Evolutionary conservation across 2,797 vertebrate genomes (phyloP).

Genomic region (Emys orbicularis): DNA sequence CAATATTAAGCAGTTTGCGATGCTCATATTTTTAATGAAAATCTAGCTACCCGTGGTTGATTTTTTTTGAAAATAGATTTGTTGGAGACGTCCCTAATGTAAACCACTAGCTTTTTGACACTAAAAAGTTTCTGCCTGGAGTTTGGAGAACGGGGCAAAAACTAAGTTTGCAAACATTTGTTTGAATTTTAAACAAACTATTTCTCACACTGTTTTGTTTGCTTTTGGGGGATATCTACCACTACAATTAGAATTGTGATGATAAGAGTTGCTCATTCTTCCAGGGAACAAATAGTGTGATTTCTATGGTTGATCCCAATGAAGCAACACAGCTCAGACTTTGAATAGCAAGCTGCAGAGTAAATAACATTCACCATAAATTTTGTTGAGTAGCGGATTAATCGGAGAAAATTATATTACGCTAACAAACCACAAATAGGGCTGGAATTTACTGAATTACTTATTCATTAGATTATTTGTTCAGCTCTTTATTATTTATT

Average conservation of each 20-base stretch:
- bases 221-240: neutral
- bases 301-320: neutral
- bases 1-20: constrained; percentile 8
- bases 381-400: neutral
- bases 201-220: neutral
- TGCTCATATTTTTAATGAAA: constrained; percentile 50
- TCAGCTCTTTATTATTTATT: neutral
- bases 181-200: neutral
- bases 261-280: neutral
- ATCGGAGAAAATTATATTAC: neutral
- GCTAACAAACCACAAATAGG: neutral
- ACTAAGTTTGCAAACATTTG: neutral
- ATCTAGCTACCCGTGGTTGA: neutral
- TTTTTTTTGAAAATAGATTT: constrained; percentile 16
- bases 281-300: neutral
- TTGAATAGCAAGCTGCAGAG: neutral
- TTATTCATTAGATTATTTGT: neutral
- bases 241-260: neutral
- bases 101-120: constrained; percentile 19
- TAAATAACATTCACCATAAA: neutral
- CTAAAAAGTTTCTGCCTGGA: neutral
- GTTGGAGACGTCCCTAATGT: neutral
- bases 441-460: neutral
- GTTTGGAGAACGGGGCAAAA: neutral
- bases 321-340: neutral